A percentile compares a stretch with the other conserved stretches of the same genome.
Conservation (phyloP, 2,113 vertebrate genomes). For the Chlamydotis undulata region DNA sequence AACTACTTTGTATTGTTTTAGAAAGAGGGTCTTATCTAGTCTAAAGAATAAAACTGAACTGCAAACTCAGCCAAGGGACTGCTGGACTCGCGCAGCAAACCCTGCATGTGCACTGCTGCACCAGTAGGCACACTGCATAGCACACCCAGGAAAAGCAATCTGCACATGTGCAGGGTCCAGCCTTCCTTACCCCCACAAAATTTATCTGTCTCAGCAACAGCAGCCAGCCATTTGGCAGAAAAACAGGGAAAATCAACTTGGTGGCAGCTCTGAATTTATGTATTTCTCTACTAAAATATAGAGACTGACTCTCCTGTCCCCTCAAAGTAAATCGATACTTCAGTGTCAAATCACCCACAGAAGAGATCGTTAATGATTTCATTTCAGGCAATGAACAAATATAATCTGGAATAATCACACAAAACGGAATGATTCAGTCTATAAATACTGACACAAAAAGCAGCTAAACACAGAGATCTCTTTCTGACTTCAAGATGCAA, state of each 20-base stretch:
- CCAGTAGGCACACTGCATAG: background rate
- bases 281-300: background rate
- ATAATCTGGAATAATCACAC: background rate
- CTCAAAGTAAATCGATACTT: accelerated
- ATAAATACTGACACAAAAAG: background rate
- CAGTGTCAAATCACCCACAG: background rate
- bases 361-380: background rate
- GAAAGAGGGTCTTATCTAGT: background rate
- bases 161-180: accelerated
- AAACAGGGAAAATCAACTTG: background rate
- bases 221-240: background rate
- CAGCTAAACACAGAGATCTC: background rate
- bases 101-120: accelerated
- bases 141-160: background rate
- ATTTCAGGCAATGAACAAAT: background rate
- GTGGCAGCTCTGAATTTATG: background rate
- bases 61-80: background rate
- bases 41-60: background rate
- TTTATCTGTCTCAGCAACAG: background rate
- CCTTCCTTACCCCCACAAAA: background rate
- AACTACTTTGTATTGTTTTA: background rate
- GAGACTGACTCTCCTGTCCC: background rate
- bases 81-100: background rate
- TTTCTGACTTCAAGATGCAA: background rate
- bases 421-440: background rate